phyloP scores from a whole-genome alignment of 2,113 vertebrate genomes.

The Motacilla tschutschensis region DNA sequence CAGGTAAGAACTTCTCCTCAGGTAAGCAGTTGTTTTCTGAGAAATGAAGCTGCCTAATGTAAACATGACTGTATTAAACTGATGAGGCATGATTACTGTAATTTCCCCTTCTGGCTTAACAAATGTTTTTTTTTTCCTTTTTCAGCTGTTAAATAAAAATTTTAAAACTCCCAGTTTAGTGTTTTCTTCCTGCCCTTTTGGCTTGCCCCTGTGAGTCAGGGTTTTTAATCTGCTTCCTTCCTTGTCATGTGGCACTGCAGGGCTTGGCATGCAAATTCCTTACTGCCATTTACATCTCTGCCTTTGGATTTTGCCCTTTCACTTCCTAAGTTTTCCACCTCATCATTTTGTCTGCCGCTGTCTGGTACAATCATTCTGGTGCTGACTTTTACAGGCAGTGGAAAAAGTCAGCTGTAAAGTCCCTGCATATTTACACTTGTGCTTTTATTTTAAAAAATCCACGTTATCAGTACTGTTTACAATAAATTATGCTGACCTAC shows the following conservation, averaged over 20 bases:
- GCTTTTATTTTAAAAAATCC: not conserved
- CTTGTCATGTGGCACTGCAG: not conserved
- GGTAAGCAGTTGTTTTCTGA: not conserved
- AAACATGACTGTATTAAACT: not conserved
- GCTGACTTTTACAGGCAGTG: not conserved
- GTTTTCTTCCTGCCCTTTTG: not conserved
- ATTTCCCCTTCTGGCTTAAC: not conserved
- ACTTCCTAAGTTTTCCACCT: not conserved
- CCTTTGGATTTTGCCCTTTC: not conserved
- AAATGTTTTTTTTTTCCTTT: not conserved
- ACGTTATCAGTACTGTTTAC: not conserved
- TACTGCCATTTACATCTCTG: not conserved
- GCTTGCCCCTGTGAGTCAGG: not conserved
- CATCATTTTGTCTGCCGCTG: not conserved
- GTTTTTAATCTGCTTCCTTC: not conserved
- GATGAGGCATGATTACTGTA: not conserved
- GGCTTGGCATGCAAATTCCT: not conserved
- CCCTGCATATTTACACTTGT: not conserved
- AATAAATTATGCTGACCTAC: not conserved
- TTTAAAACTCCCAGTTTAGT: not conserved
- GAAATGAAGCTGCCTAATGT: not conserved
- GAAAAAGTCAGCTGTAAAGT: not conserved
- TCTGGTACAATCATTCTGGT: not conserved
- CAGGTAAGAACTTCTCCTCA: conserved; percentile 77
- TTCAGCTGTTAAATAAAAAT: not conserved